Percentiles rank a stretch among this genome's conserved stretches.
Conservation (phyloP, 2,797 vertebrate species). For the Aselliscus stoliczkanus region DNA sequence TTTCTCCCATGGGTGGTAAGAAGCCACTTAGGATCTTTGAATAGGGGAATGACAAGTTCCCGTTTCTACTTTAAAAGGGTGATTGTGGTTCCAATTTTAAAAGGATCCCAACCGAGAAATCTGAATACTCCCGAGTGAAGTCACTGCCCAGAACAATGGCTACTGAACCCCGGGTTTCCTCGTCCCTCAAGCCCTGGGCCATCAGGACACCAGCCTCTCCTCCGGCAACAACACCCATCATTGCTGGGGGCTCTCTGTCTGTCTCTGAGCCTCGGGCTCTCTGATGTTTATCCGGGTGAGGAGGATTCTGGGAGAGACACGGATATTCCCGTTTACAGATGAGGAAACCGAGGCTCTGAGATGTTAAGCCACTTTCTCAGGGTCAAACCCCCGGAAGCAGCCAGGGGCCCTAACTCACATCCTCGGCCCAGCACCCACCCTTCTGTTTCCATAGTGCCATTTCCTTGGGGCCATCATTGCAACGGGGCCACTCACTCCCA, state of each 20-base stretch:
- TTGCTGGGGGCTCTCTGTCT: not conserved
- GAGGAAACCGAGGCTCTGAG: not conserved
- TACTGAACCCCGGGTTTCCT: not conserved
- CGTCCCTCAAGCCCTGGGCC: not conserved
- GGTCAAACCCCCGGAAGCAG: not conserved
- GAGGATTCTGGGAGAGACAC: not conserved
- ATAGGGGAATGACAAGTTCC: not conserved
- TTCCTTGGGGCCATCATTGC: fast-evolving
- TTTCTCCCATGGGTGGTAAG: not conserved
- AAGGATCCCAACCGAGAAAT: not conserved
- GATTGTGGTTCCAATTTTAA: not conserved
- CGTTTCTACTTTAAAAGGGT: not conserved
- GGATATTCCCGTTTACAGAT: not conserved
- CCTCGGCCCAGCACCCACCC: not conserved
- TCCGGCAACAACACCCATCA: fast-evolving
- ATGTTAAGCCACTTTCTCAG: not conserved
- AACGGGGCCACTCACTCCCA: not conserved
- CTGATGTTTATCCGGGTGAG: fast-evolving
- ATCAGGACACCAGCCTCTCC: fast-evolving
- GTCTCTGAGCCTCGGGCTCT: not conserved
- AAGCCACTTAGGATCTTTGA: not conserved
- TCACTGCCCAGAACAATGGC: not conserved
- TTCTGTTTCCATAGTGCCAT: fast-evolving
- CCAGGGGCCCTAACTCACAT: not conserved
- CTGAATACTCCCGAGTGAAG: not conserved